These are phyloP conservation scores for western clawed frog (Xenopus tropicalis) DNA, from an alignment of 2,113 vertebrate genomes.

Conservation along the genomic window UCB_Xtro_10.0 CM004445.2:56318501-56319000, in stretches of 20 bases:
- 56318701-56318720: background rate
- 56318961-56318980: too few relatives aligned
- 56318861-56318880: too few relatives aligned
- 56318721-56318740: conserved; percentile 14
- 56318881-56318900: too few relatives aligned
- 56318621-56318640: background rate
- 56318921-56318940: too few relatives aligned
- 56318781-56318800: too few relatives aligned
- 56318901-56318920: too few relatives aligned
- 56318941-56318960: too few relatives aligned
- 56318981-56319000: too few relatives aligned
- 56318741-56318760: background rate
- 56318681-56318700: background rate
- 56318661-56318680: conserved; percentile 10
- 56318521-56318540: background rate
- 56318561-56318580: background rate
- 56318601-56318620: background rate
- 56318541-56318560: background rate
- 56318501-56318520: conserved; percentile 16
- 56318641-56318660: conserved; percentile 31
- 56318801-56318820: too few relatives aligned
- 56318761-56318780: too few relatives aligned
- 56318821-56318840: too few relatives aligned
- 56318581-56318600: conserved; percentile 11
- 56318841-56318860: too few relatives aligned